phyloP scores from a whole-genome alignment of 2,888 invertebrate species.

The Gastracanthus pulcherrimus region DNA sequence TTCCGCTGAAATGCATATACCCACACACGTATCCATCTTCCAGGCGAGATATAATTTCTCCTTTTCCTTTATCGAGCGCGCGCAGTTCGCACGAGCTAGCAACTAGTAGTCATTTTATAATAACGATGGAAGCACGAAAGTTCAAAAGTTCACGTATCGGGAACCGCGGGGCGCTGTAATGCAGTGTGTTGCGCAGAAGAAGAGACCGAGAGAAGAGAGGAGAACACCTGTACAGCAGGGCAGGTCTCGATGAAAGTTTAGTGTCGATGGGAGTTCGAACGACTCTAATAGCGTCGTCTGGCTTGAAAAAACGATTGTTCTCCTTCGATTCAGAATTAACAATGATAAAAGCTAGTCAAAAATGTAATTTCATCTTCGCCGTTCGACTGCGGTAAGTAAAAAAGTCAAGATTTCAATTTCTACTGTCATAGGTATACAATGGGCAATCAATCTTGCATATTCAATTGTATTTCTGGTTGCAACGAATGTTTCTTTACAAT shows the following conservation, averaged over 20 bases:
- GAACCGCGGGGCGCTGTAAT: background rate
- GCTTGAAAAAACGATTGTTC: no score
- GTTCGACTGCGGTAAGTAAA: background rate
- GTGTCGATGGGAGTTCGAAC: no score
- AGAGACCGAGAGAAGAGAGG: background rate
- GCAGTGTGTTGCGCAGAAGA: background rate
- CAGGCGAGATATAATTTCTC: conserved; percentile 16
- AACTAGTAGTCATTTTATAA: conserved; percentile 3
- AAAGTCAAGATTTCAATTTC: background rate
- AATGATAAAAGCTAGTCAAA: no score
- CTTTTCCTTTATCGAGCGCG: conserved; percentile 6
- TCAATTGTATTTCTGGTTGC: no score
- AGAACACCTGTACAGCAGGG: background rate
- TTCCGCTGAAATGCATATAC: background rate
- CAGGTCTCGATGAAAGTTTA: no score
- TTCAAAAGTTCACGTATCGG: conserved; percentile 30
- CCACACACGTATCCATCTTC: background rate
- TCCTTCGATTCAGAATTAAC: no score
- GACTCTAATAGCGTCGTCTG: no score
- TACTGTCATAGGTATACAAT: no score
- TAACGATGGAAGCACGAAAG: background rate
- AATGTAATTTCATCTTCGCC: no score
- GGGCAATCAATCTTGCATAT: background rate
- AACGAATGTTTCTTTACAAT: no score
- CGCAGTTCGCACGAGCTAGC: conserved; percentile 32